Evolutionary conservation across 1,140 invertebrate genomes (phyloP), one percentile per base, ranked within the genome.

Genomic region (Choristoneura fumiferana): DNA sequence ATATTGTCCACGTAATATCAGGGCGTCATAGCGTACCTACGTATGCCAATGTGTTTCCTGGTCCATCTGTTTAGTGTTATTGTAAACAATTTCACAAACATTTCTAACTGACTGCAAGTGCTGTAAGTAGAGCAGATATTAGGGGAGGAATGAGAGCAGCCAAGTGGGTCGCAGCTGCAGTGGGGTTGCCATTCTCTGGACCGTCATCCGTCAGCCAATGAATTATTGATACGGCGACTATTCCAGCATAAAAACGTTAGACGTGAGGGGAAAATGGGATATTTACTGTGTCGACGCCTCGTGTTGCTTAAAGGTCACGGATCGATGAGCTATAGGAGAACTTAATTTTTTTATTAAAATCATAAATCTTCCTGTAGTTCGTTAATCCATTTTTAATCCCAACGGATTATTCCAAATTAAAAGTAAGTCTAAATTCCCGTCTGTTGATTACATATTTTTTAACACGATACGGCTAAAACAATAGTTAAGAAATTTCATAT

Each of bases 121-220:
- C 55, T 35, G 69, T 68, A 78, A 81, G 64, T 83, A 76, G 80
- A 79, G 82, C 78, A 76, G 78, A 73, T 82, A 78, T 82, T 78
- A 80, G 79, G 80, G 76, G 73, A 78, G 73, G 61, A 79, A 75
- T 69, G 73, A 73, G 73, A 73, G 61, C 66, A 65, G 66, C 74
- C 73, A 77, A 83, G 53, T 82, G 68, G 82, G 82, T 73, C 78
- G 72, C 65, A 63, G 43, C 43, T 49, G 43, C 43, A 49, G 43
- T 10, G 22, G 22, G 22, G 22, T n/a, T 29, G 40, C 40, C n/a
- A n/a, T n/a, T n/a, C 40, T 5, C 40, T 49, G 43, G 43, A 49
- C 43, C 43, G 43, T 13, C 43, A 49, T 49, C 43, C 43, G 43
- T 49, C 43, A 49, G 17, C 43, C 43, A 49, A 49, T 49, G 43